Percentiles rank a stretch among this genome's conserved stretches.
Conservation (phyloP, 2,113 vertebrate species). For the Lontra canadensis region DNA sequence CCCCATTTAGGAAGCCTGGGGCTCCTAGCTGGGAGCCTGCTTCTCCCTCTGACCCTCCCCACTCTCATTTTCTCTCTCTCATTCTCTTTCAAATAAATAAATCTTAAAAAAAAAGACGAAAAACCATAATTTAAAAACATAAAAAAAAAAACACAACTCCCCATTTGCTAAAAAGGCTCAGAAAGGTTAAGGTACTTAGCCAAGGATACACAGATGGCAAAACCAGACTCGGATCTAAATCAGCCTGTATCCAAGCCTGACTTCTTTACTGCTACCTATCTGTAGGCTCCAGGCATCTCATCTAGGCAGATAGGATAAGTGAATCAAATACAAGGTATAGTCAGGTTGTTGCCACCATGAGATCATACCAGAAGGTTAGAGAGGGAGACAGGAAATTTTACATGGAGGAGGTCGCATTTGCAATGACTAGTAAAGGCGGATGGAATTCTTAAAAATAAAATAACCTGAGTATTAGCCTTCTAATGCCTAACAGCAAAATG, state of each 20-base stretch:
- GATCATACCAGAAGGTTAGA: neutral
- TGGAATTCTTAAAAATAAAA: neutral
- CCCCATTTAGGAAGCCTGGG: too few species aligned
- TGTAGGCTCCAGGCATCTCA: neutral
- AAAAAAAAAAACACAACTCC: neutral
- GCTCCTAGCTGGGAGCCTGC: too few species aligned
- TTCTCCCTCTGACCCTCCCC: too few species aligned
- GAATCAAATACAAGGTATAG: neutral
- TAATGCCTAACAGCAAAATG: neutral
- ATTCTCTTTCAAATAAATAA: too few species aligned
- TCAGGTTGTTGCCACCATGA: neutral
- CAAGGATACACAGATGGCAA: neutral
- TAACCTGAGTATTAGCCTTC: neutral
- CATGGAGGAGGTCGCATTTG: neutral
- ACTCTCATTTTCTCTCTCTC: too few species aligned
- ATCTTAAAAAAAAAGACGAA: too few species aligned
- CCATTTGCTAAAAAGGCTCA: neutral
- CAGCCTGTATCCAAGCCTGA: neutral
- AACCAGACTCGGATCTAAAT: neutral
- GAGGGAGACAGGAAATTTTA: neutral
- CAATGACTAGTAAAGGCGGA: neutral
- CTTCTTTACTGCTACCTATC: neutral
- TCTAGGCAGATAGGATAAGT: neutral
- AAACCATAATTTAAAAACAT: too few species aligned
- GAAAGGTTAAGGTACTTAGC: neutral